Evolutionary conservation across 1,140 invertebrate genomes (phyloP), one percentile per base, ranked within the genome.

Genomic region (Drosophila sulfurigaster): DNA sequence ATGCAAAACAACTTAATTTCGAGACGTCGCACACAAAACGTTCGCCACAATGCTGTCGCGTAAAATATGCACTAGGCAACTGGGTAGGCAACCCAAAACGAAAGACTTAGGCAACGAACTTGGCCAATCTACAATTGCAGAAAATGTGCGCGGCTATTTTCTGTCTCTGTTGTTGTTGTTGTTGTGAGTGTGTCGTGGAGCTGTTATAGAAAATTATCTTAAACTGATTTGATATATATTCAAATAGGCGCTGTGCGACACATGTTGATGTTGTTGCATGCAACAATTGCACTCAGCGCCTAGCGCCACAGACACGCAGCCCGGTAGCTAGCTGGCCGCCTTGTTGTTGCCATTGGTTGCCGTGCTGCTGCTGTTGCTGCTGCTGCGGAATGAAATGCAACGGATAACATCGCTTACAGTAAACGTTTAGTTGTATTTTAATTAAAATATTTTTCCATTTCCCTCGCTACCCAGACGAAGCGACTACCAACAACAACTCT

Each of bases 1-100:
- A 89, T 89, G 85, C 85, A 89, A 89, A 89, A 89, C 85, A 89
- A 89, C 85, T 89, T 89, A 89, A 89, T 89, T 89, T 89, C 81
- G 67, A 66, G 59, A 56, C 76, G 41, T 69, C 16, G 65, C 35
- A 38, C 35, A 38, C 67, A 52, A 75, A 78, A 62, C 70, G 51
- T 46, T 64, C 25, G 63, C 81, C 78, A 88, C 82, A 86, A 79
- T 82, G 83, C 73, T 32, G 64, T 68, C 81, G 81, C 74, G 72
- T 88, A 89, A 89, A 90, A 85, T 89, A 89, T 89, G 86, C 85
- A 89, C 85, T 89, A 71, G 57, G 45, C 49, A 73, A 69, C 49
- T 54, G 20, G 20, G 20, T 25, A 25, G 20, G 20, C 20, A 25
- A 25, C 20, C 67, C 20, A 15, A 74, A 88, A 73, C 74, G 81